A percentile compares a stretch with the other conserved stretches of the same genome.
Conservation (phyloP, 1,140 invertebrate species). For the Bombus terrestris region DNA sequence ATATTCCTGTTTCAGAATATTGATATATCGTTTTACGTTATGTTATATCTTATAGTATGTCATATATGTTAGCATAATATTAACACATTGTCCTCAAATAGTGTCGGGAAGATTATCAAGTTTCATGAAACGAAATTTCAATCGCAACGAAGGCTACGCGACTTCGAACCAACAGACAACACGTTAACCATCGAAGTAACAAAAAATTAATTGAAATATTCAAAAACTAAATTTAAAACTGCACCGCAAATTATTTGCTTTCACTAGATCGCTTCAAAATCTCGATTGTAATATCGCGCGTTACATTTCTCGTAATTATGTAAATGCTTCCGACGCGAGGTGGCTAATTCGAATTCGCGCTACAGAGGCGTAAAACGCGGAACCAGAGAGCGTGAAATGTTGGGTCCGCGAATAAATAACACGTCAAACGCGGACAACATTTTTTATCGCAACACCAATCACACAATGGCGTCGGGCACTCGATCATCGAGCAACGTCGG, state of each 20-base stretch:
- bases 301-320: background rate
- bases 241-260: no score
- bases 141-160: no score
- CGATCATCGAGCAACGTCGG: slow-evolving; percentile 9
- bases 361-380: slow-evolving; percentile 18
- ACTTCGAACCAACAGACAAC: no score
- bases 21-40: background rate
- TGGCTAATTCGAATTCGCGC: slow-evolving; percentile 16
- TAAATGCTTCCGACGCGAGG: background rate
- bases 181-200: no score
- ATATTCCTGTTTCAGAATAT: background rate
- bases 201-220: no score
- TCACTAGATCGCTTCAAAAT: no score
- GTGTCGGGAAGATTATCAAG: no score
- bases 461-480: slow-evolving; percentile 20
- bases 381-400: background rate
- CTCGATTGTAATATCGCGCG: no score
- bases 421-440: slow-evolving; percentile 41
- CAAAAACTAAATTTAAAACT: no score
- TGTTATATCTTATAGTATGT: background rate
- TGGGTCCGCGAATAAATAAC: slow-evolving; percentile 39
- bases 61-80: no score
- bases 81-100: no score
- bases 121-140: no score
- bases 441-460: slow-evolving; percentile 41